phyloP scores from a whole-genome alignment of 2,113 vertebrate species.

The Ophiodon elongatus region DNA sequence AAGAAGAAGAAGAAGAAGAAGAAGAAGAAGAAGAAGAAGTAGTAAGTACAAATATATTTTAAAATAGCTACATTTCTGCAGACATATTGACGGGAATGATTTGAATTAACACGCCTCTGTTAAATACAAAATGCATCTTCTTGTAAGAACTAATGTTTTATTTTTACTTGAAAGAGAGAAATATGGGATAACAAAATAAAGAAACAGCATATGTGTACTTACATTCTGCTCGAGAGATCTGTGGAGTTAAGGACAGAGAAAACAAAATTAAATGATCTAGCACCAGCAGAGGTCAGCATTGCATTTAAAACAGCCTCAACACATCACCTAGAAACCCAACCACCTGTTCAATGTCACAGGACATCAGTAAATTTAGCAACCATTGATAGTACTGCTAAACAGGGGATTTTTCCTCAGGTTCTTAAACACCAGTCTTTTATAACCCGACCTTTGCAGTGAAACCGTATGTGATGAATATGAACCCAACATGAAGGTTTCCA shows the following conservation, averaged over 20 bases:
- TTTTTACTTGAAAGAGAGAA: not conserved
- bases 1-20: not conserved
- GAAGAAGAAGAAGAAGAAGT: not conserved
- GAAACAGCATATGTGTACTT: constrained; percentile 22
- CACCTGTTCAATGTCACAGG: not conserved
- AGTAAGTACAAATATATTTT: not conserved
- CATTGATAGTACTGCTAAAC: not conserved
- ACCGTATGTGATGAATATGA: not conserved
- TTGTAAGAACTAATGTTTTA: not conserved
- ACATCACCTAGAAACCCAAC: not conserved
- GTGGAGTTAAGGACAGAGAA: constrained; percentile 24
- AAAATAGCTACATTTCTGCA: not conserved
- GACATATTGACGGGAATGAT: not conserved
- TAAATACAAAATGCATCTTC: not conserved
- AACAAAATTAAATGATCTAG: not conserved
- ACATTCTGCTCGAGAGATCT: constrained; percentile 45
- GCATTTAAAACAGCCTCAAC: constrained; percentile 20
- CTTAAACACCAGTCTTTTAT: not conserved
- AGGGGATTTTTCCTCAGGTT: not conserved
- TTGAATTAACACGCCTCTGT: not conserved
- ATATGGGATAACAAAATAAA: not conserved
- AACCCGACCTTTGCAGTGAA: not conserved
- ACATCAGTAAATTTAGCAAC: not conserved
- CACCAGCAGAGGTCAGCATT: constrained; percentile 69
- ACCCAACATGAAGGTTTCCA: not conserved